Conservation (phyloP, 2,113 vertebrate genomes). For the Oceanites oceanicus region DNA sequence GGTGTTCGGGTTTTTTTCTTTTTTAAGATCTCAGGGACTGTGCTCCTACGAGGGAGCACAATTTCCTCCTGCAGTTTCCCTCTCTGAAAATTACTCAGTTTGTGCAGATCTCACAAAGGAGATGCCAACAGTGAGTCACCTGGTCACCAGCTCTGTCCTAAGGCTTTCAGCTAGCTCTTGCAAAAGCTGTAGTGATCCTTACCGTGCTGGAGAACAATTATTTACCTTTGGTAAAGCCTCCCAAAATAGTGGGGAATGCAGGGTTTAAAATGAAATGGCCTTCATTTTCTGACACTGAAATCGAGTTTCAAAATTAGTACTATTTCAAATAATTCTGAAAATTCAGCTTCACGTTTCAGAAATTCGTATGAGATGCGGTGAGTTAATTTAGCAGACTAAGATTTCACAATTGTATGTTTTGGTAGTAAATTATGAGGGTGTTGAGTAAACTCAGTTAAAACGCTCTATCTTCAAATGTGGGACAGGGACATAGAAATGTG, state of each 20-base stretch:
- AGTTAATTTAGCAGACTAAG: not conserved
- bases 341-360: not conserved
- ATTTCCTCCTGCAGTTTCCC: constrained; percentile 33
- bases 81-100: constrained; percentile 37
- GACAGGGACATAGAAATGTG: not conserved
- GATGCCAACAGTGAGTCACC: constrained; percentile 43
- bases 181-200: not conserved
- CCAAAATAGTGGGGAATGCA: not conserved
- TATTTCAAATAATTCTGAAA: not conserved
- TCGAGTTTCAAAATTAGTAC: not conserved
- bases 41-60: not conserved
- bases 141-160: constrained; percentile 30
- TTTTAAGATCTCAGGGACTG: not conserved
- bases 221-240: not conserved
- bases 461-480: not conserved
- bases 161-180: not conserved
- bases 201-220: not conserved
- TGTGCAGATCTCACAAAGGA: constrained; percentile 9
- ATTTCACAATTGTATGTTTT: not conserved
- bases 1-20: not conserved
- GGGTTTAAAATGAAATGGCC: not conserved
- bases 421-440: not conserved
- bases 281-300: not conserved
- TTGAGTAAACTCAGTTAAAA: not conserved
- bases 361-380: not conserved